Evolutionary conservation across 2,113 vertebrate species (phyloP), one percentile per base, ranked within the genome.

Genomic region (Rhinogobius similis): DNA sequence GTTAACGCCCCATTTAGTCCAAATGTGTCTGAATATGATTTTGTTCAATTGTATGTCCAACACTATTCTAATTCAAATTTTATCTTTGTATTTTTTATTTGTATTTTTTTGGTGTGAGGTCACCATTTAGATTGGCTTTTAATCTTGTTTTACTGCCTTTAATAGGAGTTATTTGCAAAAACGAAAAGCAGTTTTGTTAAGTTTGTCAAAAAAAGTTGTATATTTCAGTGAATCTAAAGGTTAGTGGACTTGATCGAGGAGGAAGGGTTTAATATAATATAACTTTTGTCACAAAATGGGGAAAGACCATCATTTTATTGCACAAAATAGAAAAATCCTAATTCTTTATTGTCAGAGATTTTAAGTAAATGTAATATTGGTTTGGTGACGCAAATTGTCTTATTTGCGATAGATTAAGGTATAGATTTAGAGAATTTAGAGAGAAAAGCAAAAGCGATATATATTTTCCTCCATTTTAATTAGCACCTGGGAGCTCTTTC

Each of bases 401-500:
- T 67, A 66, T 82, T 84, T 70, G 67, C 81, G 73, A 82, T 59
- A 72, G 72, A 82, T 82, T 83, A 82, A 86, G 78, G 75, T 81
- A 82, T 82, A 85, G 81, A 90, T 72, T 82, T 87, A 90, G 79
- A 63, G 78, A 79, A 87, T 72, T 82, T 87, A 90, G 79, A 63
- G 78, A 79, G 87, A 79, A 86, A 81, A 87, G 69, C 52, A 74
- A 82, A 78, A 86, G 86, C 88, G 75, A 89, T 83, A 53, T 55
- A 26, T 68, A 75, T 87, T 82, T 75, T 50, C 64, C 55, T 16
- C 72, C 75, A 78, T 86, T 92, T 92, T 92, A 92, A 93, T 93
- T 93, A 91, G 89, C 92, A 93, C 93, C 92, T 92, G 87, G 76
- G 85, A 92, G 91, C 82, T 91, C 89, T 91, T 92, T 92, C 86